A percentile compares a stretch with the other conserved stretches of the same genome.
Evolutionary conservation across 2,888 invertebrate species (phyloP).

Genomic region (Mythimna loreyi): DNA sequence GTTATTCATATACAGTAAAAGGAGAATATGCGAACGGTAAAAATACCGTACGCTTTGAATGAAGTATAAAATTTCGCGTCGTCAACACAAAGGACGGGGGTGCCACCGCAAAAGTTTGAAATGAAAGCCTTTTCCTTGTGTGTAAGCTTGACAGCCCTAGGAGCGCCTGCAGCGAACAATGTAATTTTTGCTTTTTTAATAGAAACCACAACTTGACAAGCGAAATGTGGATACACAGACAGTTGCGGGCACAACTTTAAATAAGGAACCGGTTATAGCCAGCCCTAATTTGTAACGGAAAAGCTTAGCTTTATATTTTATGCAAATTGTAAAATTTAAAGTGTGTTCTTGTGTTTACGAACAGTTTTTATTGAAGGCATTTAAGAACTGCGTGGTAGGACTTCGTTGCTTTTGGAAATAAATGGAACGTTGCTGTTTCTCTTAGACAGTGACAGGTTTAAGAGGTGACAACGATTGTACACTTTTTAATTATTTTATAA

Average conservation of each 20-base stretch:
- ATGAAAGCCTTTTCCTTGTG: conserved; percentile 68
- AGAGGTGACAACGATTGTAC: background rate
- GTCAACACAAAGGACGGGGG: conserved; percentile 70
- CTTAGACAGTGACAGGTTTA: background rate
- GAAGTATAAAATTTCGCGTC: conserved; percentile 71
- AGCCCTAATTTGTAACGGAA: conserved; percentile 64
- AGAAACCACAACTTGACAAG: conserved; percentile 71
- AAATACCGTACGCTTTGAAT: conserved; percentile 67
- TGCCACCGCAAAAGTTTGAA: conserved; percentile 71
- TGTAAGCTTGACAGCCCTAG: conserved; percentile 70
- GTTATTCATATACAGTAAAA: conserved; percentile 61
- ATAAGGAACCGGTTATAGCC: conserved; percentile 61
- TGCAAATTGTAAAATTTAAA: conserved; percentile 48
- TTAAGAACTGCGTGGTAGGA: conserved; percentile 1
- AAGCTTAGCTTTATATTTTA: conserved; percentile 53
- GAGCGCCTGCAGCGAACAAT: conserved; percentile 70
- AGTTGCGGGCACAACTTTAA: conserved; percentile 65
- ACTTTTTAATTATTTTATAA: no score
- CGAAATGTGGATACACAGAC: conserved; percentile 67
- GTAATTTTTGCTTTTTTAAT: conserved; percentile 76
- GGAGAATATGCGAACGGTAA: conserved; percentile 58
- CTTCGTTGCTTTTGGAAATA: conserved; percentile 2
- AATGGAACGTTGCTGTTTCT: background rate
- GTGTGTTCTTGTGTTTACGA: conserved; percentile 48
- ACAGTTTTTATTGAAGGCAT: conserved; percentile 13